These are phyloP conservation scores for Martes martes DNA, from an alignment of 2,113 vertebrate species.

Conservation along the genomic window DNA sequence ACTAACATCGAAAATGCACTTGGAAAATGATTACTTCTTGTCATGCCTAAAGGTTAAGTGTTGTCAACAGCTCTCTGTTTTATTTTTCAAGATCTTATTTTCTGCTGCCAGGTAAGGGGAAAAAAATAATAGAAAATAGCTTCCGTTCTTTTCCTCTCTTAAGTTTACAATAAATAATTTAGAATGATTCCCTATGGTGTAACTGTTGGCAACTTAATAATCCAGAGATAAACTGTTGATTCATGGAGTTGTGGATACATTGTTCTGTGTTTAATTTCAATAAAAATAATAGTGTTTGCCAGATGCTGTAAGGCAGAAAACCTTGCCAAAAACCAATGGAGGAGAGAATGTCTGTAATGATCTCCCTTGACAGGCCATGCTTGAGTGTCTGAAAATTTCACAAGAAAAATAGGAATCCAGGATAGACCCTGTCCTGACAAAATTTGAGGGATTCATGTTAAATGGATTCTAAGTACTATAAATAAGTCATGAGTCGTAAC, in stretches of 20 bases:
- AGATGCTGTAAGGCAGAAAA: neutral
- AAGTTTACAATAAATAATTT: slow-evolving; percentile 54
- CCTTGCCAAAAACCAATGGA: neutral
- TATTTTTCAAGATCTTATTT: slow-evolving; percentile 47
- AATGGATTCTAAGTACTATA: neutral
- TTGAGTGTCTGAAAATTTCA: slow-evolving; percentile 22
- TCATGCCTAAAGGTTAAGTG: slow-evolving; percentile 15
- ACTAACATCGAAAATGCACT: neutral
- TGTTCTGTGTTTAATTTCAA: neutral
- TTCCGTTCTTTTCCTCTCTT: neutral
- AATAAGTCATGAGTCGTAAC: slow-evolving; percentile 27
- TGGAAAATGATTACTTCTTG: slow-evolving; percentile 42
- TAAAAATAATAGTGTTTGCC: neutral
- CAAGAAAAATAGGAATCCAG: neutral
- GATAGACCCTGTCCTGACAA: neutral
- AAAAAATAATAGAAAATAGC: slow-evolving; percentile 12
- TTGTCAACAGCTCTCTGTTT: neutral
- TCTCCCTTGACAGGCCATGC: neutral
- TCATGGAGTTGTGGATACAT: neutral
- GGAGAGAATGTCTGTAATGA: slow-evolving; percentile 3
- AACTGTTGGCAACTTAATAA: neutral
- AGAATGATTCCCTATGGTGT: neutral
- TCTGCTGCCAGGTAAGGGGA: neutral
- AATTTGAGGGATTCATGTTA: neutral
- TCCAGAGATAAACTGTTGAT: neutral